A percentile compares a stretch with the other conserved stretches of the same genome.
These are phyloP conservation scores for Crocallis elinguaria DNA, from an alignment of 2,888 invertebrate genomes.

Conservation along the genomic window DNA sequence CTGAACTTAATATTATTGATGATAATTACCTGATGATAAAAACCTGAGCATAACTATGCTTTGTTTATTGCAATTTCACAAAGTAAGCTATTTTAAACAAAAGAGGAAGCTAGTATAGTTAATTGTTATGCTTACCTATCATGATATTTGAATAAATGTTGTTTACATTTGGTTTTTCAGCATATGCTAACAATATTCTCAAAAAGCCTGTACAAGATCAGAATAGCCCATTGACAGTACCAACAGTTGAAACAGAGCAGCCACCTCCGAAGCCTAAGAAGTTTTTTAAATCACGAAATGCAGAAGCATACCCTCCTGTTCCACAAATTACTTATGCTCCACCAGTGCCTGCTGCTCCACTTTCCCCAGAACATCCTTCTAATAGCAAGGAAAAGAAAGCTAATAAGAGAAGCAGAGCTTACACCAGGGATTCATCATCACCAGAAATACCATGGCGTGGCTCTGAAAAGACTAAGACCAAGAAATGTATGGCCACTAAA, in stretches of 20 bases:
- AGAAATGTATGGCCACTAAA: slow-evolving; percentile 74
- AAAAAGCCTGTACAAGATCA: slow-evolving; percentile 82
- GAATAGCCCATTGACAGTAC: slow-evolving; percentile 82
- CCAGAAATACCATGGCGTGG: slow-evolving; percentile 76
- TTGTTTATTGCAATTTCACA: background rate
- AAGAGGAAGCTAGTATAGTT: background rate
- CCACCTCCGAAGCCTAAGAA: slow-evolving; percentile 92
- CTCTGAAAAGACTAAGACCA: slow-evolving; percentile 73
- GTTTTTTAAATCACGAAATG: slow-evolving; percentile 94
- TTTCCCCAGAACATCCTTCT: slow-evolving; percentile 76
- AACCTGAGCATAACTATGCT: too few species aligned
- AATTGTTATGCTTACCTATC: background rate
- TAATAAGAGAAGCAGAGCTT: slow-evolving; percentile 65
- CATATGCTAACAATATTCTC: slow-evolving; percentile 68
- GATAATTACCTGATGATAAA: too few species aligned
- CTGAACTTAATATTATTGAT: too few species aligned
- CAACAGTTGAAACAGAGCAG: slow-evolving; percentile 80
- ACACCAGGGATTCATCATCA: slow-evolving; percentile 77
- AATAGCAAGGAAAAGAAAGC: slow-evolving; percentile 72
- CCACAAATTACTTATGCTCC: slow-evolving; percentile 82
- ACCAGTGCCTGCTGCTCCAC: slow-evolving; percentile 72
- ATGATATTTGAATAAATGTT: background rate
- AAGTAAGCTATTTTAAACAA: background rate
- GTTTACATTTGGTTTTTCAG: slow-evolving; percentile 57
- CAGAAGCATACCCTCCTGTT: slow-evolving; percentile 84